phyloP scores from a whole-genome alignment of 2,113 vertebrate genomes.

The Orthochromis malagaraziensis region DNA sequence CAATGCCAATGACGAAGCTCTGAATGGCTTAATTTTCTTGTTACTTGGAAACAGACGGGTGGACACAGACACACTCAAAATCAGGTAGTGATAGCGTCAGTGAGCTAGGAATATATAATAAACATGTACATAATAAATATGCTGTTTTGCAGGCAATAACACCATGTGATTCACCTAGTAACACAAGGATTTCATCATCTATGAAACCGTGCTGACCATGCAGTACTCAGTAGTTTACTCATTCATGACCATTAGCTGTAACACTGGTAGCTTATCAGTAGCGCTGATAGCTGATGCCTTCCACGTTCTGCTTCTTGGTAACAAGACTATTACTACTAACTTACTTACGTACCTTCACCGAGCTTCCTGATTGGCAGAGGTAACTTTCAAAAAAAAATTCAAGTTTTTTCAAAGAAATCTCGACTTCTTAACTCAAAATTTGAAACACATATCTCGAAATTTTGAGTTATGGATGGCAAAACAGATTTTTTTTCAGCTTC shows the following conservation, averaged over 20 bases:
- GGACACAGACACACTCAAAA: background rate
- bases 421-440: background rate
- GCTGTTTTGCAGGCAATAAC: background rate
- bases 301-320: background rate
- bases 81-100: accelerated
- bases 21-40: background rate
- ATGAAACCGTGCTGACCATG: background rate
- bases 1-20: background rate
- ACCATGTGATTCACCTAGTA: background rate
- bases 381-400: background rate
- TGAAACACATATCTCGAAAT: background rate
- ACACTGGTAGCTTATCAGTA: background rate
- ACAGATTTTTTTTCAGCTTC: background rate
- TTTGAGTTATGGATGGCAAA: background rate
- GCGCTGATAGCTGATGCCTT: background rate
- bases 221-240: background rate
- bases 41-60: accelerated
- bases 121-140: background rate
- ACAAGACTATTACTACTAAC: background rate
- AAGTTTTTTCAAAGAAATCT: background rate
- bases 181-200: background rate
- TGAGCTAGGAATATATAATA: accelerated
- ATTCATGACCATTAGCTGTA: background rate
- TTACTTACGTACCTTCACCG: background rate
- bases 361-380: background rate